Evolutionary conservation across 2,888 invertebrate species (phyloP), one percentile per base, ranked within the genome.

Genomic region (Griposia aprilina): DNA sequence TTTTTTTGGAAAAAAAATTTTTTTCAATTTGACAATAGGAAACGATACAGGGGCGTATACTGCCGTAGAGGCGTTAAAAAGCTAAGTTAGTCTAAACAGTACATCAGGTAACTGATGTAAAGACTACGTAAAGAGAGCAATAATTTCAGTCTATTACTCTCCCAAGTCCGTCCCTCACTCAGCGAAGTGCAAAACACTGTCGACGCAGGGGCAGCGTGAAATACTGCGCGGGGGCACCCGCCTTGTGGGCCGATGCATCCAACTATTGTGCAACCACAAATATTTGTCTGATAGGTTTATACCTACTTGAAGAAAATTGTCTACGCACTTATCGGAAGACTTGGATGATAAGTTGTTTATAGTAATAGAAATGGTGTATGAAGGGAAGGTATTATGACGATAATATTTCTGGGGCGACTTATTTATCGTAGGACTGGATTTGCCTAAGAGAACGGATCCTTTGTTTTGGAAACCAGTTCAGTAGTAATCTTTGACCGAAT

Each of bases 171-270:
- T 80, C 89, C 91, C 94, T 75, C 75, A 82, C 80, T 86, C 85
- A 84, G 91, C 88, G 95, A 94, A 96, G 96, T 96, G 96, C 95
- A 94, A 95, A 96, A 95, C 95, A 93, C 91, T 96, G 96, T 96
- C 93, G 92, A 91, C 91, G 93, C 91, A 89, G 90, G 90, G 89
- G 91, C 90, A 87, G 83, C 87, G 92, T 94, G 94, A 94, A 94
- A 92, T 94, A 94, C 93, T 92, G 93, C 93, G 93, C 94, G 92
- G 94, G 92, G 90, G 94, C 94, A 93, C 89, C 89, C 90, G 87
- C 87, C 92, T 93, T 94, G 95, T 95, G 93, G 95, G 95, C 91
- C 86, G 93, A 84, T 83, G 90, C 88, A 90, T 89, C 91, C 83
- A 85, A 84, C 83, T 87, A 85, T 85, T 89, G 88, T 82, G 86